Percentiles rank a stretch among this genome's conserved stretches.
Evolutionary conservation across 2,888 invertebrate species (phyloP).

Genomic region (Trachelus troglodyta): DNA sequence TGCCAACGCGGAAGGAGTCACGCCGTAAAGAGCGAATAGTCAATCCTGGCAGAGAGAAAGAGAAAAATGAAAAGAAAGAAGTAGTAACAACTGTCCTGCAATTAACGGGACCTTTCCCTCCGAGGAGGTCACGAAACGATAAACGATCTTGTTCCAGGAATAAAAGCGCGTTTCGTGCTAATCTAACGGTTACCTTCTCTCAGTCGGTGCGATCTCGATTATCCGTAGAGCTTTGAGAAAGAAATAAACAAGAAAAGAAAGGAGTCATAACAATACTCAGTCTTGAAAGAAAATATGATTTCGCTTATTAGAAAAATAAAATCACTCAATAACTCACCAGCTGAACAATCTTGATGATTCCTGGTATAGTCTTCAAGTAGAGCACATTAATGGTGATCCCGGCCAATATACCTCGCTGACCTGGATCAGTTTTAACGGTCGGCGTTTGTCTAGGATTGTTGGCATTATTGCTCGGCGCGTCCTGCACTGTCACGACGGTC

Average conservation of each 20-base stretch:
- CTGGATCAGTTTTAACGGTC: slow-evolving; percentile 67
- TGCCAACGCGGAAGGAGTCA: not conserved
- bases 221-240: not conserved
- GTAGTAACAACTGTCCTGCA: not conserved
- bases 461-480: slow-evolving; percentile 70
- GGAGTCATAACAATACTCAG: slow-evolving; percentile 16
- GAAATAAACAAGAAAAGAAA: slow-evolving; percentile 10
- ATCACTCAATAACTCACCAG: slow-evolving; percentile 73
- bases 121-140: not conserved
- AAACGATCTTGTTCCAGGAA: not conserved
- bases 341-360: slow-evolving; percentile 83
- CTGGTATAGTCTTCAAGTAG: slow-evolving; percentile 85
- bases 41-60: not conserved
- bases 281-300: not conserved
- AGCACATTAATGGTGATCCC: slow-evolving; percentile 82
- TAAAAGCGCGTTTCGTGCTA: not conserved
- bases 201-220: not conserved
- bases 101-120: not conserved
- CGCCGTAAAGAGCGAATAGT: not conserved
- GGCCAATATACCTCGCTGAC: slow-evolving; percentile 71
- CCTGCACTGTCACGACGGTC: slow-evolving; percentile 84
- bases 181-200: not conserved
- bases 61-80: not conserved
- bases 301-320: slow-evolving; percentile 2
- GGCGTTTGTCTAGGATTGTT: slow-evolving; percentile 61